Evolutionary conservation across 2,888 invertebrate species (phyloP).

Genomic region (Schizaphis graminum): DNA sequence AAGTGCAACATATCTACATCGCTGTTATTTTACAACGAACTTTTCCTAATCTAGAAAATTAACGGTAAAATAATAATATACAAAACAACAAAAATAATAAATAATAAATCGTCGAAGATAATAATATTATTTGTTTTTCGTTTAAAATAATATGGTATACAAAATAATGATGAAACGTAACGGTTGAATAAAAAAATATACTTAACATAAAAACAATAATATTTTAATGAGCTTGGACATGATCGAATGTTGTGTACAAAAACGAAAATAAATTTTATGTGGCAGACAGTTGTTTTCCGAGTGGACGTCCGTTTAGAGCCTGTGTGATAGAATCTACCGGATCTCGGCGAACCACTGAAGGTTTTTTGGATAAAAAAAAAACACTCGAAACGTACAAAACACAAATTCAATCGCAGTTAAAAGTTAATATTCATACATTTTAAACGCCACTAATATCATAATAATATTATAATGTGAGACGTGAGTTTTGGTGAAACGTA

Average conservation of each 20-base stretch:
- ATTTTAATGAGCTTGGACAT: neutral
- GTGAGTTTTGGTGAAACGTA: neutral
- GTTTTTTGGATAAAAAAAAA: neutral
- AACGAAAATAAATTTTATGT: neutral
- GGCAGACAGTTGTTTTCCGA: neutral
- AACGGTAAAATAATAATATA: constrained; percentile 10
- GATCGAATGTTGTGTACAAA: neutral
- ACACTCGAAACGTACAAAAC: neutral
- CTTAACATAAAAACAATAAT: constrained; percentile 43
- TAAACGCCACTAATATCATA: neutral
- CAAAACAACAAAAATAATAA: constrained; percentile 27
- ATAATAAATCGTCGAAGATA: neutral
- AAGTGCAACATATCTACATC: neutral
- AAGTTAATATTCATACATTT: neutral
- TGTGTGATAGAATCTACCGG: neutral
- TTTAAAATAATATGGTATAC: constrained; percentile 22
- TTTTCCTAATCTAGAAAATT: constrained; percentile 12
- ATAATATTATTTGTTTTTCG: constrained; percentile 3
- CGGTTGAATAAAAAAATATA: constrained; percentile 8
- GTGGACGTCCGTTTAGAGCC: neutral
- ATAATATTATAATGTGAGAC: neutral
- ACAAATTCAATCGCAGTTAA: neutral
- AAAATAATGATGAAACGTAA: constrained; percentile 34
- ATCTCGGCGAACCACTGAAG: neutral
- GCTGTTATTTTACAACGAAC: neutral